phyloP scores from a whole-genome alignment of 2,888 invertebrate genomes.

The Chironomus riparius region DNA sequence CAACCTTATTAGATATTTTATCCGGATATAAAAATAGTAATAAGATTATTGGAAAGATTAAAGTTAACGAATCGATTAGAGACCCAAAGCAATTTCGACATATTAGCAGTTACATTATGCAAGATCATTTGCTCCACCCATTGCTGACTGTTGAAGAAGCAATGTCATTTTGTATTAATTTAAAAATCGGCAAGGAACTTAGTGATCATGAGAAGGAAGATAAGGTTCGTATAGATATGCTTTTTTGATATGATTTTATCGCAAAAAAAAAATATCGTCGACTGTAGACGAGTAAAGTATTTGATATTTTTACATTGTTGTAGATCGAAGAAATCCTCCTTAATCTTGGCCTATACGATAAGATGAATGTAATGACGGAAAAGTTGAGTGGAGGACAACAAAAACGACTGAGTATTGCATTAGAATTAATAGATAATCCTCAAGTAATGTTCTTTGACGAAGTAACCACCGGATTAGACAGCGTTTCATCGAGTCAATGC shows the following conservation, averaged over 20 bases:
- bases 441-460: constrained; percentile 91
- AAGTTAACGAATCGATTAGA: constrained; percentile 60
- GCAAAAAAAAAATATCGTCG: background rate
- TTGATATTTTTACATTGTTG: constrained; percentile 32
- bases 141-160: constrained; percentile 77
- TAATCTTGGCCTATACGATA: constrained; percentile 61
- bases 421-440: constrained; percentile 86
- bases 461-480: constrained; percentile 61
- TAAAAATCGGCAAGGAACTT: constrained; percentile 66
- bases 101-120: constrained; percentile 67
- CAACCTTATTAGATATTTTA: constrained; percentile 77
- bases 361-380: constrained; percentile 57
- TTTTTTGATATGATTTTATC: background rate
- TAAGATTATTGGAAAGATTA: constrained; percentile 53
- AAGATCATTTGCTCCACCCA: constrained; percentile 72
- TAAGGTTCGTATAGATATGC: constrained; percentile 47
- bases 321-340: constrained; percentile 73
- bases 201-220: constrained; percentile 52
- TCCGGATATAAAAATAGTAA: constrained; percentile 61
- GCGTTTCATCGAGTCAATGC: constrained; percentile 74
- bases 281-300: background rate
- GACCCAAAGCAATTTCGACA: constrained; percentile 58
- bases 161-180: constrained; percentile 75
- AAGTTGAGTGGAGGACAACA: constrained; percentile 81
- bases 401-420: constrained; percentile 80